Evolutionary conservation across 2,797 vertebrate species (phyloP).

Genomic region (Notolabrus celidotus): DNA sequence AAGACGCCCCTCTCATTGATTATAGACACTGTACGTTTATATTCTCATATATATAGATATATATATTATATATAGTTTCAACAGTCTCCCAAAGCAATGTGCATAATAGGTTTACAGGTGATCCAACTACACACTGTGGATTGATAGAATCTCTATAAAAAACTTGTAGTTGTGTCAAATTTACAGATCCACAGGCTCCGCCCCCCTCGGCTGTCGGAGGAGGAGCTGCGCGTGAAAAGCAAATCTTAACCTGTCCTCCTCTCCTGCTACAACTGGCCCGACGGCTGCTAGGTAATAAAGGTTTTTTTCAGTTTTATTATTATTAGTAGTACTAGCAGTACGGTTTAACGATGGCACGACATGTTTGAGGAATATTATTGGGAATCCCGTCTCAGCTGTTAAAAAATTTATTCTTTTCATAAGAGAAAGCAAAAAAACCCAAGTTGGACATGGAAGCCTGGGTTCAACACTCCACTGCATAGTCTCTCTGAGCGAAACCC

Average conservation of each 20-base stretch:
- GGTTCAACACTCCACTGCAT: slow-evolving; percentile 86
- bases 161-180: slow-evolving; percentile 81
- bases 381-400: slow-evolving; percentile 71
- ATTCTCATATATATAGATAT: slow-evolving; percentile 74
- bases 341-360: slow-evolving; percentile 80
- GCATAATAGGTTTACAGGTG: slow-evolving; percentile 87
- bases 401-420: slow-evolving; percentile 20
- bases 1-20: slow-evolving; percentile 67
- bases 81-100: slow-evolving; percentile 88
- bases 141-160: slow-evolving; percentile 82
- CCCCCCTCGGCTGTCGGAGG: slow-evolving; percentile 49
- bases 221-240: slow-evolving; percentile 73
- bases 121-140: slow-evolving; percentile 82
- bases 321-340: slow-evolving; percentile 69
- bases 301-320: slow-evolving; percentile 54
- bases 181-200: slow-evolving; percentile 76
- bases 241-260: slow-evolving; percentile 79
- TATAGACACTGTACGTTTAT: slow-evolving; percentile 82
- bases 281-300: slow-evolving; percentile 76
- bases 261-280: slow-evolving; percentile 87
- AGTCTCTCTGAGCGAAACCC: slow-evolving; percentile 84
- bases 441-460: slow-evolving; percentile 84
- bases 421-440: slow-evolving; percentile 68
- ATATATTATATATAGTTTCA: slow-evolving; percentile 80
- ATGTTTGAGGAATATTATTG: slow-evolving; percentile 80